A percentile compares a stretch with the other conserved stretches of the same genome.
These are phyloP conservation scores for Sialia sialis DNA, from an alignment of 2,113 vertebrate genomes.

Conservation along the genomic window DNA sequence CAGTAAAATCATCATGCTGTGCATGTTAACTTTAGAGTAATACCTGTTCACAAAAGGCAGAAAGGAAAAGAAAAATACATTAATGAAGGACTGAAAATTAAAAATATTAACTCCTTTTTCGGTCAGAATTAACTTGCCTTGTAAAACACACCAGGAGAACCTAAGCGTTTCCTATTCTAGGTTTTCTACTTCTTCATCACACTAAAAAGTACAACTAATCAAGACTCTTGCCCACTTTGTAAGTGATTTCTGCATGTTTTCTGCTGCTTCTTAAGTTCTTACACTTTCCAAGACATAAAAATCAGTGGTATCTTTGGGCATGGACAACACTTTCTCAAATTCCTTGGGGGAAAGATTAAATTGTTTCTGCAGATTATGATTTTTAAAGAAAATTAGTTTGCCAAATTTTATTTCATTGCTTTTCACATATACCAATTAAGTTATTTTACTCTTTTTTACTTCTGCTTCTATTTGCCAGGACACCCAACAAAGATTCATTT, in stretches of 20 bases:
- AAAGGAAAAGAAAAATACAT: neutral
- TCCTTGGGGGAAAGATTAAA: neutral
- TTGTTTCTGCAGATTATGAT: neutral
- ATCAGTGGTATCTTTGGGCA: neutral
- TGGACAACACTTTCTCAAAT: neutral
- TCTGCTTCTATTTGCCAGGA: neutral
- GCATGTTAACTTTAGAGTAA: neutral
- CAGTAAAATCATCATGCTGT: neutral
- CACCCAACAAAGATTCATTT: neutral
- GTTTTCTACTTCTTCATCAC: neutral
- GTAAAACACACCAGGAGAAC: neutral
- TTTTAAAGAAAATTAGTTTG: neutral
- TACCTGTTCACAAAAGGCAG: neutral
- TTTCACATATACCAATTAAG: neutral
- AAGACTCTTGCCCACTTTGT: neutral
- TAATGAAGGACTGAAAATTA: neutral
- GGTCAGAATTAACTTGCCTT: neutral
- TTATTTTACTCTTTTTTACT: neutral
- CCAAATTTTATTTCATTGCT: neutral
- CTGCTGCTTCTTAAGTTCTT: neutral
- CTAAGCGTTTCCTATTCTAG: neutral
- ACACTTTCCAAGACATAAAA: neutral
- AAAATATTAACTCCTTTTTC: neutral
- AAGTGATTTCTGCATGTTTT: neutral
- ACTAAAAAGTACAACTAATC: neutral